Conservation (phyloP, 2,113 vertebrate species). For the Microcebus ravelobensis region DNA sequence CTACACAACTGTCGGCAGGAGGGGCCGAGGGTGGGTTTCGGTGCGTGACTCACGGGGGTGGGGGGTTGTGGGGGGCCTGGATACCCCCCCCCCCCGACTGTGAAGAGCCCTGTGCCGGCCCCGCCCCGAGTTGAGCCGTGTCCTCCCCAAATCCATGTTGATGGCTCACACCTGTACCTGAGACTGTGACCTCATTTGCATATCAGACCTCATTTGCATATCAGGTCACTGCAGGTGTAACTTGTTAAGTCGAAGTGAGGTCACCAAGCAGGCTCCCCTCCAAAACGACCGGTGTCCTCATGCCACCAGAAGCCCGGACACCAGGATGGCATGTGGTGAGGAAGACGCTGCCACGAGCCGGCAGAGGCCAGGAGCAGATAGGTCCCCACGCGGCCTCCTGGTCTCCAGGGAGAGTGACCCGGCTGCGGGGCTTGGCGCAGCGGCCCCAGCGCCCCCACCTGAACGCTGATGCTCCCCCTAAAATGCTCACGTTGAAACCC, state of each 20-base stretch:
- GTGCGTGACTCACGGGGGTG: background rate
- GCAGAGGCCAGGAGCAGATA: background rate
- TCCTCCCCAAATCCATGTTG: too few relatives aligned
- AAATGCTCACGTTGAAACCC: background rate
- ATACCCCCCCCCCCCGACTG: background rate
- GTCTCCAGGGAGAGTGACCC: background rate
- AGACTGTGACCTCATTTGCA: background rate
- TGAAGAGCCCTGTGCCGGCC: background rate
- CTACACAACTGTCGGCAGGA: too few relatives aligned
- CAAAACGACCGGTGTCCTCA: background rate
- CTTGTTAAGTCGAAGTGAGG: background rate
- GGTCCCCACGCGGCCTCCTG: background rate
- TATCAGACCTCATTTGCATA: background rate
- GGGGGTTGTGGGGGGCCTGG: background rate
- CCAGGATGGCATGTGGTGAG: fast-evolving
- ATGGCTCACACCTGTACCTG: fast-evolving
- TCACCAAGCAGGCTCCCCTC: background rate
- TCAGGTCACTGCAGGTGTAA: background rate
- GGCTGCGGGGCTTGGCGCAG: too few relatives aligned
- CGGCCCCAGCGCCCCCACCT: background rate
- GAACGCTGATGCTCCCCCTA: background rate
- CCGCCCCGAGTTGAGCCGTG: fast-evolving
- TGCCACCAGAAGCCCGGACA: background rate
- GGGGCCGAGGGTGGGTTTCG: background rate
- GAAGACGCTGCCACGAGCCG: background rate